Conservation (phyloP, 2,113 vertebrate genomes). For the Butastur rufipennis region DNA sequence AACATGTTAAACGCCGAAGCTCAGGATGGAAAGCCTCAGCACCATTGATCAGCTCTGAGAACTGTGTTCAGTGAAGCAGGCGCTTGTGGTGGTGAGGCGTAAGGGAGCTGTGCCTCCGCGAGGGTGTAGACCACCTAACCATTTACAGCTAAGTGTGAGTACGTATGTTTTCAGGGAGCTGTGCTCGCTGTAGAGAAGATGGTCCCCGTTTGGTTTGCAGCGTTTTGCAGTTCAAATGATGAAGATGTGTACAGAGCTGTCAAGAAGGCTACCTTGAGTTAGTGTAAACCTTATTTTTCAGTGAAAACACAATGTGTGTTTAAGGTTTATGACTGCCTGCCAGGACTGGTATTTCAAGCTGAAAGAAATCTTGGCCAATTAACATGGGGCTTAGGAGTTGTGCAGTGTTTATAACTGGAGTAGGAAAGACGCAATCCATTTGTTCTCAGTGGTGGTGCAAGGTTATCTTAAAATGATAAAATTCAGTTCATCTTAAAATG, state of each 20-base stretch:
- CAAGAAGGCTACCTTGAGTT: neutral
- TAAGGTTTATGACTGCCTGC: neutral
- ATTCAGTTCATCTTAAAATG: neutral
- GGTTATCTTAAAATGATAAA: neutral
- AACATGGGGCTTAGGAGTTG: neutral
- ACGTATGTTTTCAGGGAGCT: neutral
- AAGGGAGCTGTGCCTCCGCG: neutral
- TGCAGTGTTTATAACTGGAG: neutral
- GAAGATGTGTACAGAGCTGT: neutral
- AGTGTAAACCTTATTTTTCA: neutral
- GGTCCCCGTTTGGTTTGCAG: neutral
- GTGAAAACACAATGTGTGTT: neutral
- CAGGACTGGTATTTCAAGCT: neutral
- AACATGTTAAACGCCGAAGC: neutral
- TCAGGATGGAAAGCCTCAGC: neutral
- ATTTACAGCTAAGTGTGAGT: neutral
- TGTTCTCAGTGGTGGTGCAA: neutral
- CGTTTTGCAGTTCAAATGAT: neutral
- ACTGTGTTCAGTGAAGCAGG: neutral
- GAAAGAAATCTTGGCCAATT: neutral
- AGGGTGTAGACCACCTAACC: neutral
- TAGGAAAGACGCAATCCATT: neutral
- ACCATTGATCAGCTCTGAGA: neutral
- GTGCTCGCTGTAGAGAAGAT: neutral
- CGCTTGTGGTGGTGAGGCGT: neutral